Evolutionary conservation across 1,140 invertebrate genomes (phyloP), one percentile per base, ranked within the genome.

Genomic region (Forficula auricularia): DNA sequence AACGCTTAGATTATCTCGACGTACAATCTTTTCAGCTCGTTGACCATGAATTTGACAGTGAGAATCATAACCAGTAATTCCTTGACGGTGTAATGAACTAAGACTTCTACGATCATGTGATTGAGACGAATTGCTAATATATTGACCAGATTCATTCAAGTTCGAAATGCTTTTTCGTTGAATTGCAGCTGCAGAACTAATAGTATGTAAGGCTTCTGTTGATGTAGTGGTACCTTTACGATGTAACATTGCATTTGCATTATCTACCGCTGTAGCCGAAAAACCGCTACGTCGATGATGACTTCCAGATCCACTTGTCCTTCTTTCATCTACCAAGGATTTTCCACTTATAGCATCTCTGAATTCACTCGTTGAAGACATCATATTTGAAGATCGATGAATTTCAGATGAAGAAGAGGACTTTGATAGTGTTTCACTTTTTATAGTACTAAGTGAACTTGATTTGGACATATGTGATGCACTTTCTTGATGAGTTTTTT

Each of bases 101-200:
- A 83, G 65, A 53, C 79, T 83, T 46, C 72, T 74, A 47, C 80
- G 68, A 48, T 84, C 79, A 19, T 58, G 68, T 47, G 68, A 75
- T 37, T 77, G 72, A 10, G 67, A 68, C 0, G 65, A 69, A 48
- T 72, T 72, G 45, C 64, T 73, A 40, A 75, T 71, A 54, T 71
- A 76, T 47, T 76, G 69, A 2, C 75, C 74, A 47, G 72, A 72
- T 46, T 82, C 78, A 14, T 76, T 72, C 0, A 84, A 59, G 55
- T 82, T 83, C 1, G 72, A 71, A 16, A 84, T 80, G 39, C 80
- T 84, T 57, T 81, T 82, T 19, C 77, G 66, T 53, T 82, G 79
- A 50, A 78, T 75, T 10, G 78, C 72, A 13, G 79, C 80, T 1
- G 79, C 76, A 0, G 79, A 75, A n/a, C 78, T 79, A 3, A 74